A percentile compares a stretch with the other conserved stretches of the same genome.
Conservation (phyloP, 2,113 vertebrate genomes). For the Chaenogobius annularis region DNA sequence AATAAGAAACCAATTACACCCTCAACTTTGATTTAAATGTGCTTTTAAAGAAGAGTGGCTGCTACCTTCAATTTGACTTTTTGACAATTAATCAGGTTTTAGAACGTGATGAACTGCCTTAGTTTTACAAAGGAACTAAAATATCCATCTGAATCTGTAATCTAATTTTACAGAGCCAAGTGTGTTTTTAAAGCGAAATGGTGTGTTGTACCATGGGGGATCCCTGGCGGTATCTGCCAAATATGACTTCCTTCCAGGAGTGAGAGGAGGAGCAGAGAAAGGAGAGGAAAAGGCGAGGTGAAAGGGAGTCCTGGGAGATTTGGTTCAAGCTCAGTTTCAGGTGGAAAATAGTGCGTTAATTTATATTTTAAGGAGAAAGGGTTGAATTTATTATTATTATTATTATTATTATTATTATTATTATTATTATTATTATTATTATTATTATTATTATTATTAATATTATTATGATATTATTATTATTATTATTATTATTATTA, state of each 20-base stretch:
- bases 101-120: not conserved
- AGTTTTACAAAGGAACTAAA: not conserved
- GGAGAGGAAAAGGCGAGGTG: slow-evolving; percentile 41
- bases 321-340: slow-evolving; percentile 66
- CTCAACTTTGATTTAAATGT: not conserved
- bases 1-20: not conserved
- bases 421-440: not conserved
- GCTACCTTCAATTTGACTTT: not conserved
- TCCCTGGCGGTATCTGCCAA: slow-evolving; percentile 49
- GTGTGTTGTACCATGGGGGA: slow-evolving; percentile 32
- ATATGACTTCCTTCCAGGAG: slow-evolving; percentile 45
- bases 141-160: not conserved
- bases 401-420: not conserved
- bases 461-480: not conserved
- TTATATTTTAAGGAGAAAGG: slow-evolving; percentile 40
- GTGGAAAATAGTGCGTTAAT: slow-evolving; percentile 70
- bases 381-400: slow-evolving; percentile 1
- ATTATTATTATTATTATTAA: slow-evolving; percentile 14
- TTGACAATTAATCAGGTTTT: not conserved
- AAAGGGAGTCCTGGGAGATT: slow-evolving; percentile 68
- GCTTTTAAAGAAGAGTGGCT: not conserved
- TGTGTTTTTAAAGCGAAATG: slow-evolving; percentile 28
- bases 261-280: not conserved
- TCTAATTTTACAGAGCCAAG: slow-evolving; percentile 26
- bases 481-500: slow-evolving; percentile 5